These are phyloP conservation scores for Platycheirus albimanus DNA, from an alignment of 2,888 invertebrate species.

Conservation along the genomic window DNA sequence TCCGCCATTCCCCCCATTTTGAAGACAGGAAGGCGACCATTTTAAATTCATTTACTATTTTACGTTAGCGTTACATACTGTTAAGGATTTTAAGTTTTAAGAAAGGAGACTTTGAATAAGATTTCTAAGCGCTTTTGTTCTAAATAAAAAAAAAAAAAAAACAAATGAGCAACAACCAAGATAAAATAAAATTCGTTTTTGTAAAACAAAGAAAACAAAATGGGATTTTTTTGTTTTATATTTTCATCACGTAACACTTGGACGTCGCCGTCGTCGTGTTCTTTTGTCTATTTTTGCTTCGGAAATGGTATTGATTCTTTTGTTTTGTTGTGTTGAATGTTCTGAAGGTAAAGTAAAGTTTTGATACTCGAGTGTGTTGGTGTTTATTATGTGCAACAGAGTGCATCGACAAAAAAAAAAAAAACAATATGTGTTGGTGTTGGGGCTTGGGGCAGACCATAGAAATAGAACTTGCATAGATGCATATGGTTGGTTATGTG, in stretches of 20 bases:
- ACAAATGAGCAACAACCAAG: constrained; percentile 68
- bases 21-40: background rate
- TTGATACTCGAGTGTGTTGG: too few relatives aligned
- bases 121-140: constrained; percentile 55
- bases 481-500: too few relatives aligned
- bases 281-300: constrained; percentile 1
- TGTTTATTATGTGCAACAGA: too few relatives aligned
- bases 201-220: constrained; percentile 48
- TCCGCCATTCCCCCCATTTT: background rate
- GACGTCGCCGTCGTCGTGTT: background rate
- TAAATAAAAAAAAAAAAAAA: too few relatives aligned
- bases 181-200: constrained; percentile 70
- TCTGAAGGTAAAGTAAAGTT: background rate
- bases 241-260: constrained; percentile 51
- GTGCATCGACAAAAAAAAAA: too few relatives aligned
- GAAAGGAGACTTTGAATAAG: constrained; percentile 31
- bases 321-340: background rate
- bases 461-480: too few relatives aligned
- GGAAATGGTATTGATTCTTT: constrained; percentile 33
- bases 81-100: constrained; percentile 53
- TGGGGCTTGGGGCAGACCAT: too few relatives aligned
- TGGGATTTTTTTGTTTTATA: constrained; percentile 47
- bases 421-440: too few relatives aligned
- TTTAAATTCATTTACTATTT: constrained; percentile 43
- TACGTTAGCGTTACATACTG: constrained; percentile 45